A percentile compares a stretch with the other conserved stretches of the same genome.
Conservation (phyloP, 1,140 invertebrate genomes). For the Venustaconcha ellipsiformis region DNA sequence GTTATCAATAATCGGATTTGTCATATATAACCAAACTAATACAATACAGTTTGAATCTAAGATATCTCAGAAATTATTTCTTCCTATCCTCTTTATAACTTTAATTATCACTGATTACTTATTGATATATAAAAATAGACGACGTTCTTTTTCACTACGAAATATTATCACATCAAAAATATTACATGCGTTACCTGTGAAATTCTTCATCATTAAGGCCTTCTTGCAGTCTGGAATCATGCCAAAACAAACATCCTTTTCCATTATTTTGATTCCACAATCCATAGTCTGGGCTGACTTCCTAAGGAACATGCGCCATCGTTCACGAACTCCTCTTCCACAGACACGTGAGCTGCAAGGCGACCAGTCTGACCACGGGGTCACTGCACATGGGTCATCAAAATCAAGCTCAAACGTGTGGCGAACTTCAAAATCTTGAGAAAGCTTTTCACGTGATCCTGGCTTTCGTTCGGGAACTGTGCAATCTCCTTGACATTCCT, state of each 20-base stretch:
- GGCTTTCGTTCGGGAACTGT: conserved; percentile 20
- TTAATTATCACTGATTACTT: not conserved
- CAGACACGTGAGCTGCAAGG: conserved; percentile 74
- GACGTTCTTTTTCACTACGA: not conserved
- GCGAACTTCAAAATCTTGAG: conserved; percentile 59
- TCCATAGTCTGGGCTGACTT: conserved; percentile 43
- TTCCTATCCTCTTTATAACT: no score
- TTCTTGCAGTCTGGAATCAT: conserved; percentile 55
- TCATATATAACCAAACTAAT: no score
- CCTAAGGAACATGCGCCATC: conserved; percentile 56
- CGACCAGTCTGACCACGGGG: conserved; percentile 74
- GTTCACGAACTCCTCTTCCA: conserved; percentile 65
- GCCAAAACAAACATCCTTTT: conserved; percentile 60
- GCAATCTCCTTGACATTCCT: conserved; percentile 67
- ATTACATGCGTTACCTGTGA: conserved; percentile 46
- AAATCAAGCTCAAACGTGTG: conserved; percentile 39
- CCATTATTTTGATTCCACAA: conserved; percentile 54
- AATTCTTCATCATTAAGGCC: conserved; percentile 63
- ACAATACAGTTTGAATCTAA: no score
- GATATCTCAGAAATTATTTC: no score
- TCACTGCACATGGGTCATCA: conserved; percentile 69
- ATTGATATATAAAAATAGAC: not conserved
- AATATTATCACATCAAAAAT: not conserved
- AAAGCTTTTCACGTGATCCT: conserved; percentile 65
- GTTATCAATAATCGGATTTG: no score